Evolutionary conservation across 1,140 invertebrate species (phyloP).

Genomic region (Agraylea sexmaculata): DNA sequence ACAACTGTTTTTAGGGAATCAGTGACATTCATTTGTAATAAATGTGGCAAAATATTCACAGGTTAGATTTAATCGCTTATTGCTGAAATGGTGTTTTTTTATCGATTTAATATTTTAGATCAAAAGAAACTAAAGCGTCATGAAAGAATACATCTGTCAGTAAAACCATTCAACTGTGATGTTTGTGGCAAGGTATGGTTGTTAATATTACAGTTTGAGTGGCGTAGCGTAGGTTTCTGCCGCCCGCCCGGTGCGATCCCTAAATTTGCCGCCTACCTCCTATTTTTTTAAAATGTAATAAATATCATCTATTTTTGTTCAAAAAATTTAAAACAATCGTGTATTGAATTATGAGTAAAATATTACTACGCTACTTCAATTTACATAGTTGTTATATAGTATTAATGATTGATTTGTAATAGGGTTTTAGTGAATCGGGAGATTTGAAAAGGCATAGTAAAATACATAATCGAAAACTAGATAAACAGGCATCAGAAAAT

Average conservation of each 20-base stretch:
- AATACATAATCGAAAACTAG: too few species aligned
- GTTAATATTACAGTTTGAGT: too few species aligned
- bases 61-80: slow-evolving; percentile 11
- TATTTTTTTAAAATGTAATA: too few species aligned
- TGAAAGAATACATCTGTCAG: slow-evolving; percentile 32
- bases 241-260: too few species aligned
- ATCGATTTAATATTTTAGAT: slow-evolving; percentile 24
- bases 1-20: too few species aligned
- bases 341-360: too few species aligned
- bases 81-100: background rate
- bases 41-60: slow-evolving; percentile 21
- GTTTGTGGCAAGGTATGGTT: slow-evolving; percentile 31
- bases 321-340: too few species aligned
- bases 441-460: slow-evolving; percentile 18
- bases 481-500: too few species aligned
- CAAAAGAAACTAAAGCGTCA: slow-evolving; percentile 36
- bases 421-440: slow-evolving; percentile 19
- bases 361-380: background rate
- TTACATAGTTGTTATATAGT: background rate
- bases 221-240: too few species aligned
- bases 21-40: slow-evolving; percentile 11
- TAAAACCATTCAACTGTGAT: slow-evolving; percentile 34
- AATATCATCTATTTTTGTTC: too few species aligned
- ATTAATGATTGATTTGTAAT: background rate
- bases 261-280: too few species aligned